Conservation (phyloP, 2,113 vertebrate genomes). For the Prunella fulvescens region DNA sequence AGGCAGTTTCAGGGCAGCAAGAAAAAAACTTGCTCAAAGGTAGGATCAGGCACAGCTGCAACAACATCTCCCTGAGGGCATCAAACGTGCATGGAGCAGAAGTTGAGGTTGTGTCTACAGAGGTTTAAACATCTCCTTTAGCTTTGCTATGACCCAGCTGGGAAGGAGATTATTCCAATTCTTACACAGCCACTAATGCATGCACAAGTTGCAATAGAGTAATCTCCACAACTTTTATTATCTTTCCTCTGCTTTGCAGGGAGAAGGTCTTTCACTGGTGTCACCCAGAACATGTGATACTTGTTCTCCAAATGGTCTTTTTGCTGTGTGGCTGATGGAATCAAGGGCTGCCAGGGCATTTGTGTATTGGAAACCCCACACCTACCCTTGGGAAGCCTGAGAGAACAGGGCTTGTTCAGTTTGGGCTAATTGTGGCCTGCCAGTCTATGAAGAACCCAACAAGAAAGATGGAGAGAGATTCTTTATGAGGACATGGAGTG, state of each 20-base stretch:
- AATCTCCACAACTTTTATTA: not conserved
- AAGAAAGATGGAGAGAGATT: not conserved
- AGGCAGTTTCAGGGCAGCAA: constrained; percentile 21
- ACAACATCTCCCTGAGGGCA: not conserved
- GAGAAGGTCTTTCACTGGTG: not conserved
- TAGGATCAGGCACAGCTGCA: not conserved
- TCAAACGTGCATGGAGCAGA: not conserved
- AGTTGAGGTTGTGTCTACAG: not conserved
- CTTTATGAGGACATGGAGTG: accelerated
- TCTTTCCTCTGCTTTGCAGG: not conserved
- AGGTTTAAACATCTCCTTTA: not conserved
- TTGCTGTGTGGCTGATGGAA: not conserved
- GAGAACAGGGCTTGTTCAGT: not conserved
- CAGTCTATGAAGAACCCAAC: accelerated
- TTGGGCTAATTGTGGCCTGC: accelerated
- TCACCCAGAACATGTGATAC: not conserved
- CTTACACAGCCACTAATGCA: not conserved
- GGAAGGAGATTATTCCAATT: not conserved
- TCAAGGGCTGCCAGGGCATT: accelerated
- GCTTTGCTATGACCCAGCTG: accelerated
- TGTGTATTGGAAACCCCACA: accelerated
- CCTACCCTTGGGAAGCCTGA: not conserved
- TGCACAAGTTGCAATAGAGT: not conserved
- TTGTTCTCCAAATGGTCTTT: not conserved
- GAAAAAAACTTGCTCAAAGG: not conserved